Base-by-base conservation (phyloP, 1,140 invertebrate species). In the Bombus soroeensis region DNA sequence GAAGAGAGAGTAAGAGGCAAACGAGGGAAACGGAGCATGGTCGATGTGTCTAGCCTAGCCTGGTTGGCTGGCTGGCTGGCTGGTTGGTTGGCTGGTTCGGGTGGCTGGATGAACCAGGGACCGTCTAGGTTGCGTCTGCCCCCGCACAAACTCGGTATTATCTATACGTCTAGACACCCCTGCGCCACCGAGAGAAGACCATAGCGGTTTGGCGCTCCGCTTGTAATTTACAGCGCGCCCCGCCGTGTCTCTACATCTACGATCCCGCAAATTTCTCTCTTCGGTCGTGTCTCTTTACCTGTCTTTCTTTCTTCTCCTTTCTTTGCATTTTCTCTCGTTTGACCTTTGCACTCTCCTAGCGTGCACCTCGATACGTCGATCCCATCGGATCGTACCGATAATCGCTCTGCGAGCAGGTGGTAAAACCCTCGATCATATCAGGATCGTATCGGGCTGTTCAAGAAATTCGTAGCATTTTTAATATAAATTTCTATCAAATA, bases 31-130 rank as follows among this genome's bases (percentile, higher is more conserved):
- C 88, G 83, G 89, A 91, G 88, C 89, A 90, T 91, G 91, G 91
- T 92, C 91, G 91, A 92, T 92, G 89, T 91, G 91, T 91, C 90
- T 92, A 91, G 91, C 90, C 90, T 87, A 91, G 87, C 89, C 91
- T 87, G 91, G 91, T 84, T 92, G 91, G 85, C 86, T 91, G 85
- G 89, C 80, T 87, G 90, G 89, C 62, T 90, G 89, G 89, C 75
- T 90, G 87, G 84, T 72, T 90, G 88, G 88, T 81, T 88, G 89
- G 88, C 76, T 90, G 88, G 89, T 81, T 90, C 82, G 89, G 86
- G 68, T 90, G 85, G 89, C 90, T 91, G 90, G 90, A 89, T 91
- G 87, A 91, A 91, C 90, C 89, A 84, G 90, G 89, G 90, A 91
- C 85, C 90, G 90, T 91, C 90, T 91, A 91, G 90, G 85, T 91